phyloP scores from a whole-genome alignment of 2,113 vertebrate genomes.

The Pyrgilauda ruficollis region DNA sequence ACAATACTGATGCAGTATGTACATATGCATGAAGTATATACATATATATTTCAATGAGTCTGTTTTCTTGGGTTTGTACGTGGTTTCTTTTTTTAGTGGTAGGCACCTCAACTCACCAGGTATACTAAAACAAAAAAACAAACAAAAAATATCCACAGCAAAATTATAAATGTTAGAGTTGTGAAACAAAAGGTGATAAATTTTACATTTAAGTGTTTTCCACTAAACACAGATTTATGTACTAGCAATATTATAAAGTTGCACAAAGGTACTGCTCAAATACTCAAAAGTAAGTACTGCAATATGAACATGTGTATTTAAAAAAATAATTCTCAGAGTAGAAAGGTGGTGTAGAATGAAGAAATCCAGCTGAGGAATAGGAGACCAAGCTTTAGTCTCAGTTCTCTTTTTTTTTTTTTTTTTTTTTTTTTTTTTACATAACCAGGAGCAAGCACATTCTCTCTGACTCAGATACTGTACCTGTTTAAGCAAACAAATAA shows the following conservation, averaged over 20 bases:
- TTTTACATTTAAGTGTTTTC: neutral
- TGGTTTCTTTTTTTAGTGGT: neutral
- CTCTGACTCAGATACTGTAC: neutral
- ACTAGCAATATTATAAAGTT: neutral
- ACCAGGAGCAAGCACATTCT: neutral
- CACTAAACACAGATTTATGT: neutral
- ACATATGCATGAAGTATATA: neutral
- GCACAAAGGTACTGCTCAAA: neutral
- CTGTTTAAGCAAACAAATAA: neutral
- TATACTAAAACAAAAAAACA: neutral
- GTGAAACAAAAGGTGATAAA: neutral
- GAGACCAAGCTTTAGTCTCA: neutral
- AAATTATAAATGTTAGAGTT: neutral
- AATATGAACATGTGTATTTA: neutral
- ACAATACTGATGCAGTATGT: neutral
- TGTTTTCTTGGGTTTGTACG: neutral
- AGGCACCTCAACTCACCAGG: neutral
- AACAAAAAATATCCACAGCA: neutral
- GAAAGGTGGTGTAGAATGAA: neutral
- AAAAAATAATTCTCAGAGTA: neutral
- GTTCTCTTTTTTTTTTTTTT: neutral
- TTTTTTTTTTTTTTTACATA: neutral
- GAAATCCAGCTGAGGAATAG: neutral
- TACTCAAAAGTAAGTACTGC: neutral
- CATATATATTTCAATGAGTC: neutral